Evolutionary conservation across 1,140 invertebrate genomes (phyloP).

Genomic region (Harlomillsia oculata): DNA sequence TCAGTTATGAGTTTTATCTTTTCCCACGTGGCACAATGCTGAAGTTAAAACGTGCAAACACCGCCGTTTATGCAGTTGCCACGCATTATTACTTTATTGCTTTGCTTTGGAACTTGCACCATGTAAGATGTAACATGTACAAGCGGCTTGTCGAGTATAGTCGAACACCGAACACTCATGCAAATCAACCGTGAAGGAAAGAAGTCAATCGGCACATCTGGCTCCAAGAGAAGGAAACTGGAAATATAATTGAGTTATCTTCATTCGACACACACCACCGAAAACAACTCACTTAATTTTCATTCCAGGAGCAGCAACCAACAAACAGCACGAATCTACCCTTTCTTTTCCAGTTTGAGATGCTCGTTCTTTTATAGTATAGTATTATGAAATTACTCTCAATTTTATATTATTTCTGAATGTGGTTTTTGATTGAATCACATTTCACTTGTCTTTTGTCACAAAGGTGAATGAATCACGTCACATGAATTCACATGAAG

Average conservation of each 20-base stretch:
- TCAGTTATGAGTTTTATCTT: too few species aligned
- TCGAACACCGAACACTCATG: constrained; percentile 4
- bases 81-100: too few species aligned
- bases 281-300: constrained; percentile 3
- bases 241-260: constrained; percentile 28
- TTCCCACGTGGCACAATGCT: too few species aligned
- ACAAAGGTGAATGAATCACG: neutral
- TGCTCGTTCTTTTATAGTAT: neutral
- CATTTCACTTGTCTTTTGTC: constrained; percentile 7
- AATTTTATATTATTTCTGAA: neutral
- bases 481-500: neutral
- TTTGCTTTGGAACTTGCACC: too few species aligned
- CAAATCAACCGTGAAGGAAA: constrained; percentile 1
- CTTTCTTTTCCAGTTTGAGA: neutral
- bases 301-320: neutral
- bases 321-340: neutral
- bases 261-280: constrained; percentile 19
- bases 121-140: too few species aligned
- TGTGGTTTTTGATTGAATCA: neutral
- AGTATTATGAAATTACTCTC: neutral
- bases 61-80: too few species aligned
- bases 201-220: constrained; percentile 15
- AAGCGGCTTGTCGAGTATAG: neutral
- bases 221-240: constrained; percentile 15
- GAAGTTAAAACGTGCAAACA: too few species aligned